Conservation (phyloP, 2,797 vertebrate genomes). For the Chelidonichthys spinosus region DNA sequence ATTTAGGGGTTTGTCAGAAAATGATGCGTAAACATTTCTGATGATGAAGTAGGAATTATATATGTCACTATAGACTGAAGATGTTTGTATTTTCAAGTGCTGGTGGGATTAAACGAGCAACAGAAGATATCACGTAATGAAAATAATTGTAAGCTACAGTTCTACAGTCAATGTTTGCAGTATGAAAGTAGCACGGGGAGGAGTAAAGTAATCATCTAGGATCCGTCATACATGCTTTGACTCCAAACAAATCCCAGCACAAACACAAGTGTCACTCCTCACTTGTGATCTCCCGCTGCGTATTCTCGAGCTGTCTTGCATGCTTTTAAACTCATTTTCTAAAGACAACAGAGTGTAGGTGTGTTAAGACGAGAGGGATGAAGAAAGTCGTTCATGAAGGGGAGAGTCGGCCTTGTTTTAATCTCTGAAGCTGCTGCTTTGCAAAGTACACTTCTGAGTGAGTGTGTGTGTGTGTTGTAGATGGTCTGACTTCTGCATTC, state of each 20-base stretch:
- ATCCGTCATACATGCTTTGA: conserved; percentile 15
- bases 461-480: conserved; percentile 9
- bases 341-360: conserved; percentile 47
- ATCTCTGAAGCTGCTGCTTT: conserved; percentile 33
- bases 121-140: neutral
- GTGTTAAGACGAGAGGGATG: conserved; percentile 36
- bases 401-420: conserved; percentile 25
- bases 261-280: conserved; percentile 49
- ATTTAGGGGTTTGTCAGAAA: neutral
- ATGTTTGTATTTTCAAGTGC: neutral
- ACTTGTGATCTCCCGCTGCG: conserved; percentile 41
- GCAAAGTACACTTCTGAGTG: conserved; percentile 2
- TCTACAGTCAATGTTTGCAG: neutral
- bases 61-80: neutral
- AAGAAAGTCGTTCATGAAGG: conserved; percentile 37
- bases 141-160: neutral
- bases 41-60: neutral
- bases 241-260: conserved; percentile 31
- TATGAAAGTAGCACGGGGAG: neutral
- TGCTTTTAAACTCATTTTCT: conserved; percentile 39
- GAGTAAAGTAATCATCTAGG: neutral
- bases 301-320: conserved; percentile 37
- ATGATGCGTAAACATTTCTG: neutral
- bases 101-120: neutral
- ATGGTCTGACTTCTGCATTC: conserved; percentile 43